Evolutionary conservation across 2,113 vertebrate species (phyloP), one percentile per base, ranked within the genome.

Genomic region (Excalfactoria chinensis): DNA sequence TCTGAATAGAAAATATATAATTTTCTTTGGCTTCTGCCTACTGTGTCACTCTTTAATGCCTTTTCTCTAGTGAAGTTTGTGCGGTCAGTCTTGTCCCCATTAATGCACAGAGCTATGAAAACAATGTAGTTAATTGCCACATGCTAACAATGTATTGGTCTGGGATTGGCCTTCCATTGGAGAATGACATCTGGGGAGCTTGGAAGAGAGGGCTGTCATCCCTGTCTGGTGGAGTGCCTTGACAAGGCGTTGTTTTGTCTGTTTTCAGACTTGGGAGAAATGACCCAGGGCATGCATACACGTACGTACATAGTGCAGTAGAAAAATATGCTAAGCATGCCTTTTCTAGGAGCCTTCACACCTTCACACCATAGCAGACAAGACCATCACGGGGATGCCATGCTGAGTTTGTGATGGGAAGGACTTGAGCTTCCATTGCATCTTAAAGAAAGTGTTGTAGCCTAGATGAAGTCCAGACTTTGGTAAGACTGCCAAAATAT

Each of bases 121-220:
- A 64, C 56, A 81, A 59, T 92, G 89, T 56, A 94, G n/a, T 95
- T 95, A 71, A 93, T 83, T 87, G 82, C 69, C 56, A 64, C 46
- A 7, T 78, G 89, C 43, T 77, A 88, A 48, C 82, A 91, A 86
- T 95, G 44, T 76, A 86, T 82, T 92, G 44, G 43, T 67, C 88
- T 85, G 59, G 46, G 63, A 79, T 77, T 84, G 72, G 69, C 71
- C 79, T 88, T 95, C 75, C 88, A 19, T 49, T 81, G 72, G 19
- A 71, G 40, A 88, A 77, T 86, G 79, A 93, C 69, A 74, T 93
- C 87, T 88, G 60, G 44, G 48, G 64, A 93, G 34, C 62, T 78
- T 37, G 68, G 76, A 81, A 70, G 60, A 89, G 93, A 73, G 60
- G 55, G 13, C 2, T 66, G 22, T 71, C 26, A n/a, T 90, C 49